These are phyloP conservation scores for Agelastica alni DNA, from an alignment of 2,888 invertebrate species.

Conservation along the genomic window DNA sequence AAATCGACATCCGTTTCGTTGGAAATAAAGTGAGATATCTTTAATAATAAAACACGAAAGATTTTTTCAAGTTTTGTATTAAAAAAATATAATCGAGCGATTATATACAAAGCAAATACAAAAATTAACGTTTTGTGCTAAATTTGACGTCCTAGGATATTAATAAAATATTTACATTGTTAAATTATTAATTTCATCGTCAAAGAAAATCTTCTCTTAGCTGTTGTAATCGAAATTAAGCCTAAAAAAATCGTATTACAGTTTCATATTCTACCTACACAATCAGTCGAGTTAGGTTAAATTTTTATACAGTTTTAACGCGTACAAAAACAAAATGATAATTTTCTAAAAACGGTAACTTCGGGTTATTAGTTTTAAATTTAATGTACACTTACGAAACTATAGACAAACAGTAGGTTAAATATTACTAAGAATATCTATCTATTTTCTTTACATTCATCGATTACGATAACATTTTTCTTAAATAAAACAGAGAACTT, in stretches of 20 bases:
- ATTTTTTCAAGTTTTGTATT: constrained; percentile 11
- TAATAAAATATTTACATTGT: constrained; percentile 19
- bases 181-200: constrained; percentile 9
- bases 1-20: no score
- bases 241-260: neutral
- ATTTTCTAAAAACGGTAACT: no score
- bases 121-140: constrained; percentile 25
- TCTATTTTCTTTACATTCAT: no score
- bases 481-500: no score
- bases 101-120: constrained; percentile 28
- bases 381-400: no score
- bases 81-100: constrained; percentile 26
- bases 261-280: constrained; percentile 4
- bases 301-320: neutral
- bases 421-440: no score
- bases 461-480: no score
- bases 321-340: no score
- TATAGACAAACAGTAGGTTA: no score
- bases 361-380: no score
- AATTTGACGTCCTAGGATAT: constrained; percentile 7
- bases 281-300: constrained; percentile 11
- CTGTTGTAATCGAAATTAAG: constrained; percentile 4
- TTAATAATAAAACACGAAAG: constrained; percentile 1
- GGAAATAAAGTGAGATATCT: no score
- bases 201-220: constrained; percentile 7